Percentiles rank a stretch among this genome's conserved stretches.
Evolutionary conservation across 2,113 vertebrate species (phyloP).

Genomic region (Neofelis nebulosa): DNA sequence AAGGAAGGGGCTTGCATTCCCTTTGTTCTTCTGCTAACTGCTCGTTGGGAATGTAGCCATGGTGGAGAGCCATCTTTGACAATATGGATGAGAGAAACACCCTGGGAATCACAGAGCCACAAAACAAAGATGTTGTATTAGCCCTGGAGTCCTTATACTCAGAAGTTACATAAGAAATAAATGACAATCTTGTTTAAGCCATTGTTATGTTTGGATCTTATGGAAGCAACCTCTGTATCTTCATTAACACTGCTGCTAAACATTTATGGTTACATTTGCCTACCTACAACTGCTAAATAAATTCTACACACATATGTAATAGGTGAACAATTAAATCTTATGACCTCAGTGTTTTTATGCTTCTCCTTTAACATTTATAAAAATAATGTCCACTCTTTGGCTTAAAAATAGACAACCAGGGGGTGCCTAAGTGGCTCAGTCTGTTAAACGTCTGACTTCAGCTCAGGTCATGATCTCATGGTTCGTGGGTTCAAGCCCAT

Average conservation of each 20-base stretch:
- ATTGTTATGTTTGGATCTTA: neutral
- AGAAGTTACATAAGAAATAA: neutral
- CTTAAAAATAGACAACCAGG: neutral
- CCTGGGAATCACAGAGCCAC: neutral
- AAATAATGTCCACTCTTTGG: neutral
- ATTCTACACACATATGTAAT: neutral
- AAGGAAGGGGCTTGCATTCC: neutral
- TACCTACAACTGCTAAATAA: neutral
- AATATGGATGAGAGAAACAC: neutral
- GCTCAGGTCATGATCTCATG: too few species aligned
- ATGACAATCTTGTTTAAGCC: neutral
- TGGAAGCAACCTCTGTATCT: neutral
- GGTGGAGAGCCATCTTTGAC: neutral
- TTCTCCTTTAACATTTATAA: conserved; percentile 21
- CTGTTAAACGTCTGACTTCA: too few species aligned
- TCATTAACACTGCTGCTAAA: neutral
- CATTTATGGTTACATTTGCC: neutral
- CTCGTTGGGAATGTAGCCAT: neutral
- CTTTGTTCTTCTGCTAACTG: neutral
- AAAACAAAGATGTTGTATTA: neutral
- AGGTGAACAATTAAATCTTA: neutral
- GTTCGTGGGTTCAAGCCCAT: too few species aligned
- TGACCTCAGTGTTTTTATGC: neutral
- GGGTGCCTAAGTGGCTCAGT: too few species aligned
- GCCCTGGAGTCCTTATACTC: neutral